Conservation (phyloP, 2,113 vertebrate genomes). For the Toxotes jaculatrix region DNA sequence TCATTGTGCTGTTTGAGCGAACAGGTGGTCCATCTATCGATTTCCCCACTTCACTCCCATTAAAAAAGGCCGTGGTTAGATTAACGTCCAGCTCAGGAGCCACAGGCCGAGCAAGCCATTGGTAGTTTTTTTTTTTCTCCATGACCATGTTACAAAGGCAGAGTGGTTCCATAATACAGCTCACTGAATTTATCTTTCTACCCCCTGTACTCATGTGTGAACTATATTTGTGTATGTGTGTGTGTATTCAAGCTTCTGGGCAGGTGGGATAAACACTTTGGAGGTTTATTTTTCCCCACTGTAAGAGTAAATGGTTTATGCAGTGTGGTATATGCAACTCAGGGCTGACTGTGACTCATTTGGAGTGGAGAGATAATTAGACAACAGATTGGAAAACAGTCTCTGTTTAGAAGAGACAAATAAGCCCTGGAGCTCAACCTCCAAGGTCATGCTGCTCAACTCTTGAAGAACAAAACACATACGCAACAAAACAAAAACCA, state of each 20-base stretch:
- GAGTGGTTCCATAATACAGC: constrained; percentile 39
- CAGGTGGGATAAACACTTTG: constrained; percentile 50
- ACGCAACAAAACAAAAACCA: constrained; percentile 43
- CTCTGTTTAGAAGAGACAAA: constrained; percentile 66
- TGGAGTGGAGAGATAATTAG: constrained; percentile 66
- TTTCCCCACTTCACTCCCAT: constrained; percentile 70
- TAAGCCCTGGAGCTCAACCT: constrained; percentile 62
- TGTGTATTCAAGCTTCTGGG: constrained; percentile 41
- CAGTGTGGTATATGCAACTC: constrained; percentile 28
- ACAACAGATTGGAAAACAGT: constrained; percentile 66
- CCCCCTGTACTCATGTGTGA: background rate
- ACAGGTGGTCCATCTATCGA: constrained; percentile 83
- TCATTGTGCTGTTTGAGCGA: constrained; percentile 81
- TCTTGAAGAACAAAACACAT: constrained; percentile 51
- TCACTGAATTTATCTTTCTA: constrained; percentile 41
- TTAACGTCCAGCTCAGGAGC: constrained; percentile 77
- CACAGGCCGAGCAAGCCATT: constrained; percentile 55
- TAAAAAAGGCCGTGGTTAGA: constrained; percentile 71
- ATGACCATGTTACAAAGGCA: constrained; percentile 52
- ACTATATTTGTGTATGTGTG: constrained; percentile 28
- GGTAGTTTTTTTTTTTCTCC: constrained; percentile 14
- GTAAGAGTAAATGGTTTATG: constrained; percentile 49
- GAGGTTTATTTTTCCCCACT: background rate
- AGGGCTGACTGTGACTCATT: constrained; percentile 61
- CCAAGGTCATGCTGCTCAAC: constrained; percentile 59